Percentiles rank a stretch among this genome's conserved stretches.
phyloP scores from a whole-genome alignment of 2,797 vertebrate species.

The Enteromius fasciolatus region DNA sequence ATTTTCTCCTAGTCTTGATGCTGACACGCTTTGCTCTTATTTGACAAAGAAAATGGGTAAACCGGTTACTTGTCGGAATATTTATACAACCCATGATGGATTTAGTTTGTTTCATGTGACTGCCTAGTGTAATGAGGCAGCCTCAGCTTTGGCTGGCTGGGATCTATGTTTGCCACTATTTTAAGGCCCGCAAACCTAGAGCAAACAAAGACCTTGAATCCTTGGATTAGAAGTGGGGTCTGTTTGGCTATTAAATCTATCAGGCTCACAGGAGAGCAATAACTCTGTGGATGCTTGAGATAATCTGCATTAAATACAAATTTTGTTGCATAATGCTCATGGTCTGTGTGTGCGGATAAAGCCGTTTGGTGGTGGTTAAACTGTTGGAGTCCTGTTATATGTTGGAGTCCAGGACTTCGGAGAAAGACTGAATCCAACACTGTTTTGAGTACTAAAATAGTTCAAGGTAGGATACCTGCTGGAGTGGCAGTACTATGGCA shows the following conservation, averaged over 20 bases:
- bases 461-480: background rate
- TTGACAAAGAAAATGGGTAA: background rate
- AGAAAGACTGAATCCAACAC: conserved; percentile 27
- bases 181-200: conserved; percentile 1
- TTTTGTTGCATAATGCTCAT: background rate
- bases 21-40: background rate
- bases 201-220: background rate
- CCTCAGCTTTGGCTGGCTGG: background rate
- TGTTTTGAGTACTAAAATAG: background rate
- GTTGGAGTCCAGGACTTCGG: background rate
- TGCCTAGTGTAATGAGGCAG: too few species aligned
- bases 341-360: background rate
- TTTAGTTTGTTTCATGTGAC: background rate
- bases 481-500: conserved; percentile 6
- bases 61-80: background rate
- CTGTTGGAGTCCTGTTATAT: conserved; percentile 3
- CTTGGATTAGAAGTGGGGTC: background rate
- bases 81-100: background rate
- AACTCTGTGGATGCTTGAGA: background rate
- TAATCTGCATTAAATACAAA: background rate
- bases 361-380: background rate
- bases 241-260: background rate
- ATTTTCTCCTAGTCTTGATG: conserved; percentile 1
- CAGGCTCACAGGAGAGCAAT: background rate
- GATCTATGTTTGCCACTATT: background rate